A percentile compares a stretch with the other conserved stretches of the same genome.
phyloP scores from a whole-genome alignment of 2,113 vertebrate species.

The Alligator mississippiensis region DNA sequence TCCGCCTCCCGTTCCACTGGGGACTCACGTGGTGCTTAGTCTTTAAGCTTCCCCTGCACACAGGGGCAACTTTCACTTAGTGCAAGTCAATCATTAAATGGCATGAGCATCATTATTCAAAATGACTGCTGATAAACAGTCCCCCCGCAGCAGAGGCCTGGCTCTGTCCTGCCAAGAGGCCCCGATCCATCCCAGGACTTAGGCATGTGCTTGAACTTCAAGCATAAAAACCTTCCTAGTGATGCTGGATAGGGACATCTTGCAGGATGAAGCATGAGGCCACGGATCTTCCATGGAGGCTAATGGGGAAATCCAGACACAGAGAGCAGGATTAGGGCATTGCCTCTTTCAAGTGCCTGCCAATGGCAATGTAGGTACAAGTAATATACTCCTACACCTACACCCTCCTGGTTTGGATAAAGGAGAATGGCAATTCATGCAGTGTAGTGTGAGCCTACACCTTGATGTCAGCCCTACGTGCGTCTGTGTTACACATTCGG shows the following conservation, averaged over 20 bases:
- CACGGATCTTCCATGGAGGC: background rate
- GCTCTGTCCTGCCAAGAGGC: background rate
- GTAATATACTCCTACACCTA: background rate
- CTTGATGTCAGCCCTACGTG: background rate
- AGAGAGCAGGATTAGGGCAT: background rate
- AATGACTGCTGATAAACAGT: background rate
- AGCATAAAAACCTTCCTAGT: background rate
- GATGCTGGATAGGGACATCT: background rate
- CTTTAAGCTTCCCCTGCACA: rapidly evolving
- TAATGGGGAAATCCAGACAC: rapidly evolving
- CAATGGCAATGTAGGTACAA: background rate
- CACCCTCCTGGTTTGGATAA: background rate
- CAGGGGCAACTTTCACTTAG: background rate
- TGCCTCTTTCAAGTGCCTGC: background rate
- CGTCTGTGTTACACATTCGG: background rate
- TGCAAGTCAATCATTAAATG: background rate
- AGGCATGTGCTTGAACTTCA: rapidly evolving
- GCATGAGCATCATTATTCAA: rapidly evolving
- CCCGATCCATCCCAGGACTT: rapidly evolving
- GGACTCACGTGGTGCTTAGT: rapidly evolving
- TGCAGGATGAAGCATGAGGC: rapidly evolving
- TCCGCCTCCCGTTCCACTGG: too few relatives aligned
- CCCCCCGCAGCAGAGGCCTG: background rate
- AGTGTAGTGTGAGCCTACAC: background rate
- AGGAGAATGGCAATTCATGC: rapidly evolving